Evolutionary conservation across 2,113 vertebrate genomes (phyloP), one percentile per base, ranked within the genome.

Genomic region (Microcebus lehilahytsara): DNA sequence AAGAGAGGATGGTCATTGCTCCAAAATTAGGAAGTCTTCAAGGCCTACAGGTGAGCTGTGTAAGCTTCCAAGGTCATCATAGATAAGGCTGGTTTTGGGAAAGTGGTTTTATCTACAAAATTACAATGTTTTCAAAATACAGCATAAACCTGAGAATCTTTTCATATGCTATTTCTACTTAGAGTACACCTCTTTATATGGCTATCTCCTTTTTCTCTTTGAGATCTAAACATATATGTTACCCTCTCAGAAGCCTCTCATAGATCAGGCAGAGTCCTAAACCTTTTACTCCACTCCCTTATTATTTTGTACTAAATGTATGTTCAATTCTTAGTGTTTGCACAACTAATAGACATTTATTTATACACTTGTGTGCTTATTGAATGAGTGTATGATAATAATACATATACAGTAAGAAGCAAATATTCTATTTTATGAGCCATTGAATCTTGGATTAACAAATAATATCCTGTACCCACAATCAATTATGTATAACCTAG

Each of bases 1-100:
- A n/a, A 46, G 23, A 30, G 34, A 58, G 9, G 1, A 3, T 23
- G 0, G 2, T n/a, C 25, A 42, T 13, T 12, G 1, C 27, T 56
- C 5, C 11, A 46, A 19, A 66, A 49, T 2, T 6, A 56, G 19
- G 40, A 27, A n/a, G 3, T 0, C 25, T 49, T 25, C 34, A 72
- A 30, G 16, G 9, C 7, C 37, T 49, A 1, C 4, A 40, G 14
- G 37, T 30, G 23, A 74, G n/a, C 20, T 40, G 12, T 9, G 14
- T 34, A 32, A 74, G 10, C 46, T 42, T 32, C n/a, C 20, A 7
- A 30, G 9, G 16, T 20, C 37, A 32, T n/a, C 9, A 9, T 27
- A 46, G 25, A 66, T 11, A 56, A 62, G 3, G 0, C 32, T 42
- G 5, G 10, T 42, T 91, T 79, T 46, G 51, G 16, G 34, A 86